Base-by-base conservation (phyloP, 2,888 invertebrate species). In the Pseudanteris insignis region DNA sequence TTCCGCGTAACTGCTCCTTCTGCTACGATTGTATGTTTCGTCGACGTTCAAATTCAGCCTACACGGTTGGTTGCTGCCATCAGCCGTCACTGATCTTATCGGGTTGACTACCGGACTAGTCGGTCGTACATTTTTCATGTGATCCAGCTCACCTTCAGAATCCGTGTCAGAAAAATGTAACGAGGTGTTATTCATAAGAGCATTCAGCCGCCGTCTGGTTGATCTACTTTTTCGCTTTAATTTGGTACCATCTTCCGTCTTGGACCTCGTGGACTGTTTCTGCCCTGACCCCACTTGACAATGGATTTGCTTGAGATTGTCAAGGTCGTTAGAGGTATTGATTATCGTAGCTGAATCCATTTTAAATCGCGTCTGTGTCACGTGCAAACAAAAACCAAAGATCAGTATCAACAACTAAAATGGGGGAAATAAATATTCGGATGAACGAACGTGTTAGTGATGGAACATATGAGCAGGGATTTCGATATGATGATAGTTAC, bases 141-240 rank as follows among this genome's bases (percentile, higher is more conserved):
- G 61, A 0, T 70, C 64, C 6, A 80, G 63, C 29, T 80, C 79
- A 8, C 79, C 79, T 54, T 80, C 79, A 2, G 79, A 79, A 51
- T 80, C 79, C 0, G 78, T 78, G 26, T 80, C 79, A 24, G 79
- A 79, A 44, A 80, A 80, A 10, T 79, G 78, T 0, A 80, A 47
- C 5, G 79, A 80, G 1, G 75, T 50, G 32, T 79, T 80, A 59
- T 70, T 79, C 64, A 77, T 75, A 69, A 77, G 69, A 0, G 79
- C 78, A 34, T 78, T 76, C 11, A 80, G 55, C 0, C 76, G 71
- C 15, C 74, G 69, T 2, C 79, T 68, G 0, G 77, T 72, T 1
- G 77, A 76, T 14, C 75, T 67, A 1, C 75, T 59, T 66, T 79
- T 80, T 21, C 77, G 74, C 33, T 77, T 79, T 1, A 68, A 50